phyloP scores from a whole-genome alignment of 2,113 vertebrate genomes.

The Bufo bufo region DNA sequence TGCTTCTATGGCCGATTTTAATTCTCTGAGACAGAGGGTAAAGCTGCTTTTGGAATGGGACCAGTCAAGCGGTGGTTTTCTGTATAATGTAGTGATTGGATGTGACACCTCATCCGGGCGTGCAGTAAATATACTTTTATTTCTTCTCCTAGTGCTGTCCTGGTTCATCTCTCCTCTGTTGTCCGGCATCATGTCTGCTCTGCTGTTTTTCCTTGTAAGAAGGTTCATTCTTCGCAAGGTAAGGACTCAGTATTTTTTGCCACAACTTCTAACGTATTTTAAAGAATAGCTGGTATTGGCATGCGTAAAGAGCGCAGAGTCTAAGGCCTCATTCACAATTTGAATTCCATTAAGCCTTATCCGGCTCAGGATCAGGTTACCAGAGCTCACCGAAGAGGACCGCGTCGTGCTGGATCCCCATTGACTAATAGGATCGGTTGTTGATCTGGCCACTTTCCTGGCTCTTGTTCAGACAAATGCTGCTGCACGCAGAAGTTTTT shows the following conservation, averaged over 20 bases:
- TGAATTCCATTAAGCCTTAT: too few relatives aligned
- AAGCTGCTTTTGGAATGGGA: not conserved
- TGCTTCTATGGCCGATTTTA: not conserved
- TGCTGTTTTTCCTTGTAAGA: conserved; percentile 88
- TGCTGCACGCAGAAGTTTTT: too few relatives aligned
- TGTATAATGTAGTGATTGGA: too few relatives aligned
- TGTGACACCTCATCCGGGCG: not conserved
- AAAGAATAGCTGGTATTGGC: not conserved
- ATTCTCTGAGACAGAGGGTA: not conserved
- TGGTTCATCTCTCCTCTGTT: conserved; percentile 97
- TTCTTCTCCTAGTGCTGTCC: conserved; percentile 80
- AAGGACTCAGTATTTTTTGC: conserved; percentile 54
- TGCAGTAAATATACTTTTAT: not conserved
- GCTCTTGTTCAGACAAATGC: too few relatives aligned
- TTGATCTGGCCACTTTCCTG: too few relatives aligned
- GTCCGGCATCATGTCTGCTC: conserved; percentile 91
- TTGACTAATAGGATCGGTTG: too few relatives aligned
- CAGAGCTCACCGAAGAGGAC: too few relatives aligned
- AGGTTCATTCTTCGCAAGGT: conserved; percentile 91
- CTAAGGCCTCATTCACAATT: too few relatives aligned
- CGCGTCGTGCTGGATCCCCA: too few relatives aligned
- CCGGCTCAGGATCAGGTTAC: too few relatives aligned
- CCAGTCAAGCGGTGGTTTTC: not conserved
- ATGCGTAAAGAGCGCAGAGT: not conserved
- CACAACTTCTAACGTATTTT: not conserved